These are phyloP conservation scores for Ursus arctos DNA, from an alignment of 2,113 vertebrate species.

Conservation along the genomic window DNA sequence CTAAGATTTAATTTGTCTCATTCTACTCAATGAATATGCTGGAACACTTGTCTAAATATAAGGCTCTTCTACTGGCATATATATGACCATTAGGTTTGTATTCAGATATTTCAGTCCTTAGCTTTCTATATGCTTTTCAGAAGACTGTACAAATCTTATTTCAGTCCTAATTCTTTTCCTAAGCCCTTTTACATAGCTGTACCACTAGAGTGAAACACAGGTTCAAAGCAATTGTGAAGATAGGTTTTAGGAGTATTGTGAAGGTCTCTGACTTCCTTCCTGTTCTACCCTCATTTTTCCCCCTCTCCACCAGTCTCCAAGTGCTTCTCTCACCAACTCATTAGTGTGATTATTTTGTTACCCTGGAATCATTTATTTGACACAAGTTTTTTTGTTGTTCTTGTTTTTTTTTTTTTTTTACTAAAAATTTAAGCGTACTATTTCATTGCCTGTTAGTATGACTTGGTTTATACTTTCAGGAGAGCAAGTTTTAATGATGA, in stretches of 20 bases:
- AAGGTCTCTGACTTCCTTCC: not conserved
- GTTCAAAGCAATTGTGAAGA: not conserved
- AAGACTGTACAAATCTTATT: not conserved
- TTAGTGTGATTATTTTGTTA: not conserved
- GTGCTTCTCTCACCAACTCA: not conserved
- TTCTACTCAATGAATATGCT: not conserved
- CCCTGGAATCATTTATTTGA: not conserved
- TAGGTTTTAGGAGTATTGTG: not conserved
- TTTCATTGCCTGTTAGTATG: not conserved
- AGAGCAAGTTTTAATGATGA: constrained; percentile 12
- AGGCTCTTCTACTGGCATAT: not conserved
- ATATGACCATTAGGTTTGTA: not conserved
- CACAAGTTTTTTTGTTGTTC: not conserved
- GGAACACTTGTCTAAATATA: not conserved
- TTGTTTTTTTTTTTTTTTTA: not conserved
- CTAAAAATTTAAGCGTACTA: not conserved
- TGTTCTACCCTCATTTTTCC: not conserved
- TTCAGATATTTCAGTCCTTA: not conserved
- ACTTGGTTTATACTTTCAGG: not conserved
- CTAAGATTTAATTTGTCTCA: not conserved
- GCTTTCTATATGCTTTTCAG: not conserved
- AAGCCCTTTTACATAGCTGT: not conserved
- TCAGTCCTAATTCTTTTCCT: not conserved
- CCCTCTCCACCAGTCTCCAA: too few relatives aligned
- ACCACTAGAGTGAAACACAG: not conserved